A percentile compares a stretch with the other conserved stretches of the same genome.
Evolutionary conservation across 2,797 vertebrate genomes (phyloP).

Genomic region (Clarias laeviceps): DNA sequence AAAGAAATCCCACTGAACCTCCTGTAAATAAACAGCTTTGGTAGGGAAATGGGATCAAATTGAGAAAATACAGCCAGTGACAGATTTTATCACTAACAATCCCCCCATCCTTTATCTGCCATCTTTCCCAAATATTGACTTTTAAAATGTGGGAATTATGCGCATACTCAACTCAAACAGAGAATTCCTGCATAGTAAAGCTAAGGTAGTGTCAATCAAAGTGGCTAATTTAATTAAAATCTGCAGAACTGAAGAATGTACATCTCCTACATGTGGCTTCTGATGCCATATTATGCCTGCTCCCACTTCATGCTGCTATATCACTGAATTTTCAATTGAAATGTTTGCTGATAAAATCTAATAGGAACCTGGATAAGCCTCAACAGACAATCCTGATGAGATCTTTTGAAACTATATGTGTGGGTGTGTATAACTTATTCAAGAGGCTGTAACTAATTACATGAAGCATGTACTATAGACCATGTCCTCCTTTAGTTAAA

Average conservation of each 20-base stretch:
- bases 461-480: background rate
- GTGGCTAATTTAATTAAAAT: background rate
- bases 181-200: background rate
- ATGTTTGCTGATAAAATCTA: constrained; percentile 61
- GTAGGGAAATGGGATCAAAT: constrained; percentile 16
- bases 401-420: constrained; percentile 17
- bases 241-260: constrained; percentile 57
- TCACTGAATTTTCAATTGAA: constrained; percentile 67
- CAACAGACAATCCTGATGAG: constrained; percentile 70
- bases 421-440: background rate
- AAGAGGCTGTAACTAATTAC: background rate
- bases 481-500: constrained; percentile 40
- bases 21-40: constrained; percentile 29
- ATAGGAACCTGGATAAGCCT: constrained; percentile 64
- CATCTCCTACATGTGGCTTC: constrained; percentile 60
- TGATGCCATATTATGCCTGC: constrained; percentile 54
- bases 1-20: constrained; percentile 12
- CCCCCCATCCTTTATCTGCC: background rate
- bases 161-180: background rate
- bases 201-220: background rate
- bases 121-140: background rate
- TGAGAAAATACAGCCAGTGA: constrained; percentile 25
- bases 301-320: constrained; percentile 54
- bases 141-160: background rate
- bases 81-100: constrained; percentile 30